phyloP scores from a whole-genome alignment of 1,140 invertebrate species.

The Copidosoma floridanum region DNA sequence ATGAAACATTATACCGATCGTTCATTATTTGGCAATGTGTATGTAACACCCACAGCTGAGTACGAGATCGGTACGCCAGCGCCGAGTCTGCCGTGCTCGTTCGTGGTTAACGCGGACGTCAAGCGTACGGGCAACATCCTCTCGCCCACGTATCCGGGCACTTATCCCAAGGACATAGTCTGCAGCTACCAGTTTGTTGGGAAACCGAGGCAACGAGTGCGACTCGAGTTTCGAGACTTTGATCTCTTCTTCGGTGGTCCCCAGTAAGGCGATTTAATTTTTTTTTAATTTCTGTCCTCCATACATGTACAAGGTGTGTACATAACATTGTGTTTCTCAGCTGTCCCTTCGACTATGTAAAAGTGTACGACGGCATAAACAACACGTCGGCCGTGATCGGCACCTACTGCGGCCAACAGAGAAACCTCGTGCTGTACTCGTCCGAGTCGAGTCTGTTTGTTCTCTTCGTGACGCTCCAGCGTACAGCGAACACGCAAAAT shows the following conservation, averaged over 20 bases:
- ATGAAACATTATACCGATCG: no score
- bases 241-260: conserved; percentile 97
- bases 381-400: conserved; percentile 86
- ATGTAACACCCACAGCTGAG: conserved; percentile 62
- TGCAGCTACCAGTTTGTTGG: conserved; percentile 95
- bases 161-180: conserved; percentile 93
- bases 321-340: conserved; percentile 63
- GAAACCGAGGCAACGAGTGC: conserved; percentile 84
- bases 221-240: conserved; percentile 96
- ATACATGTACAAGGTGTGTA: no score
- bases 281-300: conserved; percentile 12
- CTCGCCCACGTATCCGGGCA: conserved; percentile 97
- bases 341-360: conserved; percentile 97
- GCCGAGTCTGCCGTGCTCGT: conserved; percentile 77
- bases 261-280: conserved; percentile 84
- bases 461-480: conserved; percentile 83
- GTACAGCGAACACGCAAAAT: conserved; percentile 89
- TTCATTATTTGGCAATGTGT: not conserved
- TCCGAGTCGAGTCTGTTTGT: conserved; percentile 86
- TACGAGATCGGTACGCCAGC: conserved; percentile 89
- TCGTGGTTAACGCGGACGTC: conserved; percentile 72
- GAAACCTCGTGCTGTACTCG: conserved; percentile 92
- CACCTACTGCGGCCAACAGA: conserved; percentile 96
- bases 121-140: conserved; percentile 84
- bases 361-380: conserved; percentile 91